Conservation (phyloP, 1,140 invertebrate genomes). For the Aethina tumida region DNA sequence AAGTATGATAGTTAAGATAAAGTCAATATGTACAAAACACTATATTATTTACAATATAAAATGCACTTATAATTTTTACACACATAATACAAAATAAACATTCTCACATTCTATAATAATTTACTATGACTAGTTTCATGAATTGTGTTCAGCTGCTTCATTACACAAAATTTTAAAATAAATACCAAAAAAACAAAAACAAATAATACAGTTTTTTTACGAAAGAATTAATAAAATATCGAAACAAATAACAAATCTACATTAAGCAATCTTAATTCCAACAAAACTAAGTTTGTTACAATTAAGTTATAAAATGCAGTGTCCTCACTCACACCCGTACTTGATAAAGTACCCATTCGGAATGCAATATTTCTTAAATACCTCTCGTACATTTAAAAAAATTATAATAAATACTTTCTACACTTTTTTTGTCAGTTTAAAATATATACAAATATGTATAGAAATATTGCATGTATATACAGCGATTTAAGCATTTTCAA, state of each 20-base stretch:
- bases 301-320: no score
- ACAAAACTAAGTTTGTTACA: no score
- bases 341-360: no score
- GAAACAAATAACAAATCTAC: no score
- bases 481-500: slow-evolving; percentile 31
- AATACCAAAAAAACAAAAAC: slow-evolving; percentile 10
- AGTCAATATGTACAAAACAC: slow-evolving; percentile 35
- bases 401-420: slow-evolving; percentile 22
- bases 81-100: slow-evolving; percentile 25
- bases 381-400: slow-evolving; percentile 14
- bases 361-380: slow-evolving; percentile 24
- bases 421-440: slow-evolving; percentile 16
- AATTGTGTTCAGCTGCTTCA: slow-evolving; percentile 21
- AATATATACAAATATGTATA: slow-evolving; percentile 27
- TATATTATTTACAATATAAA: slow-evolving; percentile 33
- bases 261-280: no score
- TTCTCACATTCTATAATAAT: slow-evolving; percentile 27
- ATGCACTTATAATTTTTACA: slow-evolving; percentile 25
- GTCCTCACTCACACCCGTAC: no score
- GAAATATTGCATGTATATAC: slow-evolving; percentile 33
- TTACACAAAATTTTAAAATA: slow-evolving; percentile 9
- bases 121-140: slow-evolving; percentile 32
- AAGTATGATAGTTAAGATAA: slow-evolving; percentile 31
- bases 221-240: slow-evolving; percentile 9
- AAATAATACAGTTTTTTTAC: slow-evolving; percentile 2